These are phyloP conservation scores for Diabrotica balteata DNA, from an alignment of 2,888 invertebrate species.

Conservation along the genomic window DNA sequence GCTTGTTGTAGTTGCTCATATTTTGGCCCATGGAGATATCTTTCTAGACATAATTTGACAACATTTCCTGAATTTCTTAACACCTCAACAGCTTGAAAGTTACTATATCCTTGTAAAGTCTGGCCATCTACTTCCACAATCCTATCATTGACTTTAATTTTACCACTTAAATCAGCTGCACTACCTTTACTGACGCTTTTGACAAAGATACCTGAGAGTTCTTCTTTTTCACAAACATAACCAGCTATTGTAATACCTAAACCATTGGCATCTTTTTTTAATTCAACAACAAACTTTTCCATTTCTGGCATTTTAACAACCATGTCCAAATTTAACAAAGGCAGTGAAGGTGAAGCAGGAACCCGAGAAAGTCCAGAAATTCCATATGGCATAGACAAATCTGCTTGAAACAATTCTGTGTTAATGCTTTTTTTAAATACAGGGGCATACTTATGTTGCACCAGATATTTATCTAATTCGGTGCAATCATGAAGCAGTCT, in stretches of 20 bases:
- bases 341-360: slow-evolving; percentile 60
- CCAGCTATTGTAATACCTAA: slow-evolving; percentile 95
- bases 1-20: slow-evolving; percentile 88
- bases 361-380: slow-evolving; percentile 53
- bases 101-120: slow-evolving; percentile 92
- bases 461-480: slow-evolving; percentile 83
- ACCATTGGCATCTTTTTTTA: slow-evolving; percentile 92
- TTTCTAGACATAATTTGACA: slow-evolving; percentile 87
- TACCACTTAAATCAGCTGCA: slow-evolving; percentile 91
- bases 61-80: slow-evolving; percentile 91
- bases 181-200: slow-evolving; percentile 97
- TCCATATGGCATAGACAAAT: slow-evolving; percentile 54
- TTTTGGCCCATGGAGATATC: slow-evolving; percentile 89
- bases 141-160: slow-evolving; percentile 95
- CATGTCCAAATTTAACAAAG: slow-evolving; percentile 61
- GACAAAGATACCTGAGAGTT: slow-evolving; percentile 97
- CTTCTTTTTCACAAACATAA: slow-evolving; percentile 97
- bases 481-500: slow-evolving; percentile 84
- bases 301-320: slow-evolving; percentile 84
- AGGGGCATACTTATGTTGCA: slow-evolving; percentile 82
- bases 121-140: slow-evolving; percentile 98
- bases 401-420: slow-evolving; percentile 54
- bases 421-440: slow-evolving; percentile 63
- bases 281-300: slow-evolving; percentile 91
- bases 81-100: slow-evolving; percentile 97